phyloP scores from a whole-genome alignment of 1,140 invertebrate species.

The Ganaspis sp. region DNA sequence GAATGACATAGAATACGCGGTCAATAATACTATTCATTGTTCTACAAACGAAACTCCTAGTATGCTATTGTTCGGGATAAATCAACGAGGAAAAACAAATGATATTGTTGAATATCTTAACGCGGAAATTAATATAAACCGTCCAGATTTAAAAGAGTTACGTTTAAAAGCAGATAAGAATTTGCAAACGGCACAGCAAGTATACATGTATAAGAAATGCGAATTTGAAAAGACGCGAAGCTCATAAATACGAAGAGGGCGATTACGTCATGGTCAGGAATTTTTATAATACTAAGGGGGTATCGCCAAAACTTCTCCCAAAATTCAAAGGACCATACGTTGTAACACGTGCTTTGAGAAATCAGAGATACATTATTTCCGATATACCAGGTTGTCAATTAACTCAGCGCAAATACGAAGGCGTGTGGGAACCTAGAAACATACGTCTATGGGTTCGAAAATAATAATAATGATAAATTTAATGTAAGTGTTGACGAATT shows the following conservation, averaged over 20 bases:
- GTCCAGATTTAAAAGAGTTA: background rate
- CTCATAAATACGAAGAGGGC: constrained; percentile 44
- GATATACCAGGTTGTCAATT: too few relatives aligned
- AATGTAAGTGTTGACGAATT: too few relatives aligned
- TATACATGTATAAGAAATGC: constrained; percentile 10
- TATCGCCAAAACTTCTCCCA: too few relatives aligned
- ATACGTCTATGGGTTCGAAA: too few relatives aligned
- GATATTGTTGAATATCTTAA: constrained; percentile 32
- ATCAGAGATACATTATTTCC: too few relatives aligned
- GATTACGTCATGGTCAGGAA: too few relatives aligned
- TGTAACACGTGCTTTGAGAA: too few relatives aligned
- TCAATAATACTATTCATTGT: constrained; percentile 53
- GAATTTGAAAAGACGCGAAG: constrained; percentile 40
- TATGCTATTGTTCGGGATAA: constrained; percentile 53
- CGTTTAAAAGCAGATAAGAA: constrained; percentile 1
- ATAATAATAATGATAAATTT: too few relatives aligned
- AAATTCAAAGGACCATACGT: too few relatives aligned
- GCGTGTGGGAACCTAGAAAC: too few relatives aligned
- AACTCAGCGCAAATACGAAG: too few relatives aligned
- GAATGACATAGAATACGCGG: constrained; percentile 48
- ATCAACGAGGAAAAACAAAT: constrained; percentile 45
- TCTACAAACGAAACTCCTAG: constrained; percentile 47
- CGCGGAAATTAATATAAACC: background rate
- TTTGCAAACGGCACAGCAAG: constrained; percentile 4
- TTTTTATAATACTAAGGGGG: too few relatives aligned